Evolutionary conservation across 2,113 vertebrate species (phyloP).

Genomic region (Condylura cristata): DNA sequence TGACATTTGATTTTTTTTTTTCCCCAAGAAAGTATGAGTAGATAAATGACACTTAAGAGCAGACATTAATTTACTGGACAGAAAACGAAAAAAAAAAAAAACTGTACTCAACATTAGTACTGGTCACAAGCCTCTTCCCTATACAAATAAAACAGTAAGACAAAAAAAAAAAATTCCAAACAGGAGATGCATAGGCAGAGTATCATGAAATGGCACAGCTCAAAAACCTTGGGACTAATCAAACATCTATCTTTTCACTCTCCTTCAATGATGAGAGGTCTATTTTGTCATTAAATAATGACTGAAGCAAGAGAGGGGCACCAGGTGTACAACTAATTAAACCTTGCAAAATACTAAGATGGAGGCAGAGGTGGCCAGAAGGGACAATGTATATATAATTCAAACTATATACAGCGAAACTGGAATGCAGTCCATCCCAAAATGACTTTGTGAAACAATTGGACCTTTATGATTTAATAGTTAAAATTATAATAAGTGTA

Average conservation of each 20-base stretch:
- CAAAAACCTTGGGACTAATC: constrained; percentile 51
- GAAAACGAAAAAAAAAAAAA: constrained; percentile 73
- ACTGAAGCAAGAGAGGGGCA: constrained; percentile 78
- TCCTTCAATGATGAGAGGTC: constrained; percentile 67
- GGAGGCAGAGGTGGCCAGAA: constrained; percentile 60
- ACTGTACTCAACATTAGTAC: constrained; percentile 81
- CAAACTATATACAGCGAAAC: constrained; percentile 86
- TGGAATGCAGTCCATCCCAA: constrained; percentile 87
- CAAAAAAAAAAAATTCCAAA: constrained; percentile 53
- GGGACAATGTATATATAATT: constrained; percentile 83
- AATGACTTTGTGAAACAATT: constrained; percentile 83
- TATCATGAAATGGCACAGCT: constrained; percentile 71
- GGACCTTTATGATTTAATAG: constrained; percentile 83
- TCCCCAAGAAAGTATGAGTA: constrained; percentile 71
- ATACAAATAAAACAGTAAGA: constrained; percentile 55
- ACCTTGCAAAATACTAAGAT: constrained; percentile 85
- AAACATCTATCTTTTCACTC: constrained; percentile 58
- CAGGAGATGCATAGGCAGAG: constrained; percentile 77
- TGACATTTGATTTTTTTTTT: constrained; percentile 77
- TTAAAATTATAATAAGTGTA: constrained; percentile 75
- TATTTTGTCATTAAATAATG: constrained; percentile 59
- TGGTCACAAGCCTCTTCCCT: constrained; percentile 83
- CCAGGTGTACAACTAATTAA: constrained; percentile 81
- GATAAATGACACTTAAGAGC: constrained; percentile 78
- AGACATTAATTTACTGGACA: constrained; percentile 81